Conservation (phyloP, 2,113 vertebrate species). For the Alligator sinensis region DNA sequence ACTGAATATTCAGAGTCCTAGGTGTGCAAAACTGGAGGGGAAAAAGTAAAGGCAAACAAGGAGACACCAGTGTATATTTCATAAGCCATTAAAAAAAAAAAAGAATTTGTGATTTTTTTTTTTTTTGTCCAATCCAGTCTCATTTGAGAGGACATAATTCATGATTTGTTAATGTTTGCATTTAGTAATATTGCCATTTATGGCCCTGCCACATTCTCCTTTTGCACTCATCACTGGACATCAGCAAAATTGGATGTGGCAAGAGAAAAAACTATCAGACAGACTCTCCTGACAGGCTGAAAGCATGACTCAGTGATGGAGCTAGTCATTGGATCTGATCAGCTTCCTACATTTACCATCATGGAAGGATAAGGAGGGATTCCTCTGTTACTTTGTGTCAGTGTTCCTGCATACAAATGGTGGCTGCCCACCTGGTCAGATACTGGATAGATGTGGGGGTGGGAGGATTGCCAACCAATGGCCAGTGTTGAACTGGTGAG, state of each 20-base stretch:
- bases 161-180: not conserved
- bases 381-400: no score
- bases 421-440: no score
- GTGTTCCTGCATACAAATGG: no score
- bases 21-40: no score
- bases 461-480: no score
- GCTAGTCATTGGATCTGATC: not conserved
- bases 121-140: not conserved
- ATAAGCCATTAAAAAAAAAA: not conserved
- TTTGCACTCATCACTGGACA: not conserved
- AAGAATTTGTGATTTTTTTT: not conserved
- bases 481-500: no score
- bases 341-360: not conserved
- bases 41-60: not conserved
- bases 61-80: not conserved
- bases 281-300: not conserved
- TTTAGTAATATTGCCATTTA: accelerated
- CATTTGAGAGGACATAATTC: not conserved
- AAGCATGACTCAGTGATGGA: not conserved
- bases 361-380: not conserved
- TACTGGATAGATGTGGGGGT: no score
- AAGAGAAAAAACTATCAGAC: not conserved
- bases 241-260: not conserved
- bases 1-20: no score
- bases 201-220: not conserved